These are phyloP conservation scores for Melopsittacus undulatus DNA, from an alignment of 2,797 vertebrate genomes.

Conservation along the genomic window DNA sequence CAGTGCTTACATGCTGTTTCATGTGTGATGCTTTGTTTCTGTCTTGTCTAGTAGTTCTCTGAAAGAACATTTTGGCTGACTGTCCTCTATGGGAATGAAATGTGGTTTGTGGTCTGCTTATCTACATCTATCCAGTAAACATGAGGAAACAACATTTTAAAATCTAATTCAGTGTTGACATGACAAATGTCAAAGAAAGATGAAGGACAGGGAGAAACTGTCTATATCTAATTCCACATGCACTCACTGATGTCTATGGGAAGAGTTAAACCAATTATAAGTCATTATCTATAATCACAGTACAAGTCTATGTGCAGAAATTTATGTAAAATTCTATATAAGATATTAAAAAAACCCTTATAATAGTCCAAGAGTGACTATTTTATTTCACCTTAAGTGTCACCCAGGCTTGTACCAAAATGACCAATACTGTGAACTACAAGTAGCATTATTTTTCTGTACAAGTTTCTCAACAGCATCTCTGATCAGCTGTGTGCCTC, in stretches of 20 bases:
- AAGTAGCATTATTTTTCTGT: neutral
- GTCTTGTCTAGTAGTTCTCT: neutral
- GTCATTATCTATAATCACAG: neutral
- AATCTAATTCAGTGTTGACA: neutral
- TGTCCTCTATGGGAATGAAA: neutral
- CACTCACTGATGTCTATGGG: rapidly evolving
- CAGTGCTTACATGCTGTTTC: neutral
- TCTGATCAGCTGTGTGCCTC: rapidly evolving
- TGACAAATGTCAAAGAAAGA: neutral
- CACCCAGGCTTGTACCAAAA: neutral
- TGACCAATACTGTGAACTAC: neutral
- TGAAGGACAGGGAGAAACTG: neutral
- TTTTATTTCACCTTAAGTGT: neutral
- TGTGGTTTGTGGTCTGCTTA: neutral
- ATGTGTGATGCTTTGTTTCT: neutral
- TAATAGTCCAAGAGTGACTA: neutral
- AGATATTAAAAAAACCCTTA: neutral
- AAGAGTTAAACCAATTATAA: neutral
- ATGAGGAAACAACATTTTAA: neutral
- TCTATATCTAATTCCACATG: neutral
- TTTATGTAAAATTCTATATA: neutral
- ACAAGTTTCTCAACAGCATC: neutral
- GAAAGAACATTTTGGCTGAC: neutral
- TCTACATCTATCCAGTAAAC: neutral
- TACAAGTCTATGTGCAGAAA: neutral